Conservation (phyloP, 2,113 vertebrate genomes). For the Tonatia bakeri region DNA sequence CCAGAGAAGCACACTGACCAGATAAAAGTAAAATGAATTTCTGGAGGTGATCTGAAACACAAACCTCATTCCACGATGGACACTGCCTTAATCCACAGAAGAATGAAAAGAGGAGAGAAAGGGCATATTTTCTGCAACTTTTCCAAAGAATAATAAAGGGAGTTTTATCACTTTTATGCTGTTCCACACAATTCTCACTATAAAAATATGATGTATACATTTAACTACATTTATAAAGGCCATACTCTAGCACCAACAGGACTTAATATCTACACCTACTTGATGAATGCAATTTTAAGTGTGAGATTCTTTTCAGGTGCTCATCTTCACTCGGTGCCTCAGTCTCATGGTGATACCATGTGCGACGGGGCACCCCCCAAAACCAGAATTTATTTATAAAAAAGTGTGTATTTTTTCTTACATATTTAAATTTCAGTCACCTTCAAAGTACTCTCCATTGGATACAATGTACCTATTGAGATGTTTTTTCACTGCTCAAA, state of each 20-base stretch:
- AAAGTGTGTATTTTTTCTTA: too few species aligned
- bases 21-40: conserved; percentile 5
- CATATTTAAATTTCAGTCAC: too few species aligned
- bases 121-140: neutral
- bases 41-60: neutral
- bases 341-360: neutral
- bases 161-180: neutral
- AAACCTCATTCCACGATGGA: neutral
- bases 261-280: neutral
- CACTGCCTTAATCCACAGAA: accelerated
- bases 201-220: neutral
- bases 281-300: neutral
- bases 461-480: too few species aligned
- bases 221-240: neutral
- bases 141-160: neutral
- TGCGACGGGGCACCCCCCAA: too few species aligned
- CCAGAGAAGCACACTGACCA: conserved; percentile 36
- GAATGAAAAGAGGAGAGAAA: neutral
- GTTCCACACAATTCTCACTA: neutral
- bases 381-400: too few species aligned
- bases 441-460: too few species aligned
- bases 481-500: too few species aligned
- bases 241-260: neutral
- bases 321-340: neutral
- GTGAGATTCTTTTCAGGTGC: neutral